Evolutionary conservation across 2,888 invertebrate genomes (phyloP), one percentile per base, ranked within the genome.

Genomic region (Petrolisthes manimaculis): DNA sequence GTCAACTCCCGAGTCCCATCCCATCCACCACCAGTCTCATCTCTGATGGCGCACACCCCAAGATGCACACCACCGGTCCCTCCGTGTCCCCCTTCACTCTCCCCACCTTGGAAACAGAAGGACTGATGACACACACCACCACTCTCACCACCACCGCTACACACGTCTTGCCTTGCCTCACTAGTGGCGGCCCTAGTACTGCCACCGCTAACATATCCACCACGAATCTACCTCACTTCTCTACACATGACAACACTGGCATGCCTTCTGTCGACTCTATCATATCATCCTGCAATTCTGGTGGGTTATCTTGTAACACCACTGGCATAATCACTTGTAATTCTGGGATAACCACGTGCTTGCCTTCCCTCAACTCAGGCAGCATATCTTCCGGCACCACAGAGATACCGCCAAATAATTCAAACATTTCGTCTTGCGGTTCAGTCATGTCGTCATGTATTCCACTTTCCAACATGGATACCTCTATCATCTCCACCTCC

Each of bases 401-500:
- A n/a, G 71, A 71, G 21, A 71, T 71, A n/a, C 21, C 71, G 2
- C 6, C 18, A n/a, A 6, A n/a, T 18, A 71, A 71, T n/a, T 14
- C 67, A 9, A 61, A 18, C 67, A 14, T 61, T 14, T 14, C 67
- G 67, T 71, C 71, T 8, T 71, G 71, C 21, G 37, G 21, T n/a
- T 61, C 78, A n/a, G 51, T 67, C 56, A 77, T 84, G n/a, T 53
- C 78, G 37, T 37, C 79, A 14, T 88, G 88, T 67, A 80, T 88
- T n/a, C 84, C 79, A 9, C 56, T 88, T 53, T 75, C 84, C 37
- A 75, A 53, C 61, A 84, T 88, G 55, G 84, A 80, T 53, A 24
- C 80, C 37, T 75, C 88, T 12, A 56, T 88, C 53, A 84, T 81
- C 24, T 53, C 84, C 75, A 88, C 80, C 51, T 81, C 86, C 71